phyloP scores from a whole-genome alignment of 2,113 vertebrate species.

The Scatophagus argus region DNA sequence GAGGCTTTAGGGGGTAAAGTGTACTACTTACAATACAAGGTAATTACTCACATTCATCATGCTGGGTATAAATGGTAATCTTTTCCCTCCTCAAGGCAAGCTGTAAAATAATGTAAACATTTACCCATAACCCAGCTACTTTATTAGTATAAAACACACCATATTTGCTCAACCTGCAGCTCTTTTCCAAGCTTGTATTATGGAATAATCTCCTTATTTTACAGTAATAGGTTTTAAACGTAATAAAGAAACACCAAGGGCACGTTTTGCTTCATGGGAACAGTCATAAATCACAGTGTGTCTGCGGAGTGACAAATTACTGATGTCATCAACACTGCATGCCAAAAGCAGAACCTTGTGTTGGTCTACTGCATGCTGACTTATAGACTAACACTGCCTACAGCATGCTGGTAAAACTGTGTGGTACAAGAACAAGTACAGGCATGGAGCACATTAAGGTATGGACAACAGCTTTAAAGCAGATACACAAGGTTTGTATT shows the following conservation, averaged over 20 bases:
- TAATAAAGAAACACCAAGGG: slow-evolving; percentile 73
- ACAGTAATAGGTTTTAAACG: slow-evolving; percentile 73
- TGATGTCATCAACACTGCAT: slow-evolving; percentile 71
- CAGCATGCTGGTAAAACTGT: slow-evolving; percentile 31
- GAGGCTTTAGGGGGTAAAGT: slow-evolving; percentile 56
- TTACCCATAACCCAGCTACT: slow-evolving; percentile 72
- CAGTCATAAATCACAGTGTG: slow-evolving; percentile 74
- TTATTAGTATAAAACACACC: slow-evolving; percentile 70
- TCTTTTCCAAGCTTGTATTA: slow-evolving; percentile 73
- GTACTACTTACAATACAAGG: slow-evolving; percentile 63
- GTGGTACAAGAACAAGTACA: not conserved
- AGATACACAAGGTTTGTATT: not conserved
- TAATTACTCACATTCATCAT: slow-evolving; percentile 77
- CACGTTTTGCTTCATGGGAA: slow-evolving; percentile 69
- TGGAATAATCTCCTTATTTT: slow-evolving; percentile 75
- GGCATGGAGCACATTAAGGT: not conserved
- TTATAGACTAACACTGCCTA: slow-evolving; percentile 35
- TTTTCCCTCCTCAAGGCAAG: slow-evolving; percentile 71
- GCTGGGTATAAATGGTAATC: slow-evolving; percentile 69
- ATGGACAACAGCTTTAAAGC: not conserved
- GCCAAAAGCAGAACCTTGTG: slow-evolving; percentile 61
- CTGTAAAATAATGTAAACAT: slow-evolving; percentile 80
- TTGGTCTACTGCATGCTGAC: slow-evolving; percentile 36
- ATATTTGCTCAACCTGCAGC: slow-evolving; percentile 64
- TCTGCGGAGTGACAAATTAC: slow-evolving; percentile 75